Base-by-base conservation (phyloP, 2,113 vertebrate genomes). In the Panurus biarmicus region DNA sequence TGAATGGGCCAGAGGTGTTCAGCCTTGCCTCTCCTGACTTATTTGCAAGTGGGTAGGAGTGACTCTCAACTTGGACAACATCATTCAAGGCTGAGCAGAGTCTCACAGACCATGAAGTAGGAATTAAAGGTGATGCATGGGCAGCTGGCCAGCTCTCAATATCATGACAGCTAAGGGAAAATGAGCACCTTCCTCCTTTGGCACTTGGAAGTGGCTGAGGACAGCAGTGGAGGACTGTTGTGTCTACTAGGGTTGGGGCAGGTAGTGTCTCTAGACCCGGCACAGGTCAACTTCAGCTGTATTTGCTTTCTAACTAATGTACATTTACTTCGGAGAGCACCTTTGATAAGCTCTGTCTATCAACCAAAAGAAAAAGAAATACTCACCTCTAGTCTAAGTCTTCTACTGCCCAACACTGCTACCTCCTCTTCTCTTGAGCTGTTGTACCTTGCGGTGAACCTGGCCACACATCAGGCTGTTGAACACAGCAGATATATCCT, bases 351-450 rank as follows among this genome's bases (percentile, higher is more conserved):
- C 79, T 92, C 76, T 85, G 62, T 88, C 72, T 91, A 54, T 89
- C 69, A 92, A 91, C 87, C 88, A 93, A 96, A 93, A 96, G 86
- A 77, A 84, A 96, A 94, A 94, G 11, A 82, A 94, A 90, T 82
- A 93, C 29, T 94, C 95, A 67, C 85, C 85, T 92, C 72, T 73
- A 89, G 78, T 82, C 56, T 84, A 95, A 94, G 82, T 94, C 82
- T 85, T 92, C 86, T 90, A 91, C 94, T 97, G 94, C 95, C 88
- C 75, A 85, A 91, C 88, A 90, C 85, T 85, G 88, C 94, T 95
- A 93, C 94, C 91, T 94, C 94, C 94, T 96, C 83, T 96, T 94
- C 91, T 97, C 92, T 78, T 93, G 85, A 94, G 80, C 87, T 94
- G 85, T 90, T 92, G 83, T 89, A 74, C 87, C 73, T 94, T 87